Conservation (phyloP, 2,888 invertebrate genomes). For the Philaethria dido region DNA sequence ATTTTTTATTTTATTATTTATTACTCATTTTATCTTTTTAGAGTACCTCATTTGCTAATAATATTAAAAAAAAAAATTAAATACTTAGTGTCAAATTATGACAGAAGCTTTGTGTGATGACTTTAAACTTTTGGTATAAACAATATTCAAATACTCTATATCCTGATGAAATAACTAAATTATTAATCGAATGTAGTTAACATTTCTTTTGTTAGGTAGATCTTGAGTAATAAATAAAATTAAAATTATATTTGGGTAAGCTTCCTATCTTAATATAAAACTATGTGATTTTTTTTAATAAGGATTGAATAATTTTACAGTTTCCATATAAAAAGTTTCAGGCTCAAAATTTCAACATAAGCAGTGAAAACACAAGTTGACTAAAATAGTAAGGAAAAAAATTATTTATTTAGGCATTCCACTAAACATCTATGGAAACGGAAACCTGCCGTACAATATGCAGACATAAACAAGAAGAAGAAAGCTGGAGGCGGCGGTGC, state of each 20-base stretch:
- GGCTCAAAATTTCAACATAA: not conserved
- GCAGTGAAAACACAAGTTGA: not conserved
- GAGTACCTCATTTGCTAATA: not conserved
- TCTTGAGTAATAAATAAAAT: not conserved
- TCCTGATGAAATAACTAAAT: constrained; percentile 14
- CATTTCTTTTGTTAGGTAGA: constrained; percentile 8
- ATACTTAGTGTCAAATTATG: constrained; percentile 1
- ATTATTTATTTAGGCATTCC: not conserved
- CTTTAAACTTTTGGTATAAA: constrained; percentile 2
- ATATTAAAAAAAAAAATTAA: not conserved
- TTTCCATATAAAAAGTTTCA: not conserved
- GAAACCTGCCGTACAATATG: constrained; percentile 27
- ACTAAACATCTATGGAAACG: constrained; percentile 26
- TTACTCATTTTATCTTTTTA: not conserved
- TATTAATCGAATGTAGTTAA: not conserved
- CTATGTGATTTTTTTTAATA: no score
- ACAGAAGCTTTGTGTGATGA: not conserved
- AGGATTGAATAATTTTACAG: not conserved
- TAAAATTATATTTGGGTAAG: constrained; percentile 7
- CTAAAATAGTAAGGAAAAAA: not conserved
- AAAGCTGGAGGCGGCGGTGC: constrained; percentile 57
- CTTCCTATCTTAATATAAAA: not conserved
- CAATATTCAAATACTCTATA: constrained; percentile 2
- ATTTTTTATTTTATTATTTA: no score
- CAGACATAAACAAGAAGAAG: constrained; percentile 35